These are phyloP conservation scores for Torymus auratus DNA, from an alignment of 2,888 invertebrate genomes.

Conservation along the genomic window DNA sequence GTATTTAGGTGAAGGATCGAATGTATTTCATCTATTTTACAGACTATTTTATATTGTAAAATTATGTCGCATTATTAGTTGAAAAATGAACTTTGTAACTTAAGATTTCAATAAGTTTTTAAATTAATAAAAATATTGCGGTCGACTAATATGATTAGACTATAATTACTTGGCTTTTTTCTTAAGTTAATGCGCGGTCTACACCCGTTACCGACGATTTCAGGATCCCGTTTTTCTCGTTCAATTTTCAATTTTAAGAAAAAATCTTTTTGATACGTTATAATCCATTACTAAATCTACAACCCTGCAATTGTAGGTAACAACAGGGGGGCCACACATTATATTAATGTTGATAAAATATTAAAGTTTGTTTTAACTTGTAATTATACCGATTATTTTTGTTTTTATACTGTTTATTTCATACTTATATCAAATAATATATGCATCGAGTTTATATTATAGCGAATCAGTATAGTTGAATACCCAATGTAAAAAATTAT, in stretches of 20 bases:
- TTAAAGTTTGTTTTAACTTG: constrained; percentile 14
- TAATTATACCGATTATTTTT: constrained; percentile 8
- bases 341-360: constrained; percentile 10
- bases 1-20: constrained; percentile 28
- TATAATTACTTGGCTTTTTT: neutral
- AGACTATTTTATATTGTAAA: constrained; percentile 7
- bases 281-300: no score
- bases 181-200: no score
- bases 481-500: no score
- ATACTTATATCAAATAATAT: constrained; percentile 26
- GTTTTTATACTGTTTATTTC: constrained; percentile 20
- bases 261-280: no score
- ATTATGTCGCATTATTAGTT: constrained; percentile 2
- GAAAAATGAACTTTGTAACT: neutral
- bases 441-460: neutral
- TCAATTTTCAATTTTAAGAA: no score
- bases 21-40: neutral
- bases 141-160: no score
- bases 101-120: constrained; percentile 5
- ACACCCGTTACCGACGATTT: no score
- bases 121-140: neutral
- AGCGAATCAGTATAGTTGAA: no score
- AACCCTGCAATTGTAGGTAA: no score
- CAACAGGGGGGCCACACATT: no score
- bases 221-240: no score